phyloP scores from a whole-genome alignment of 2,888 invertebrate species.

The Drosophila falleni region DNA sequence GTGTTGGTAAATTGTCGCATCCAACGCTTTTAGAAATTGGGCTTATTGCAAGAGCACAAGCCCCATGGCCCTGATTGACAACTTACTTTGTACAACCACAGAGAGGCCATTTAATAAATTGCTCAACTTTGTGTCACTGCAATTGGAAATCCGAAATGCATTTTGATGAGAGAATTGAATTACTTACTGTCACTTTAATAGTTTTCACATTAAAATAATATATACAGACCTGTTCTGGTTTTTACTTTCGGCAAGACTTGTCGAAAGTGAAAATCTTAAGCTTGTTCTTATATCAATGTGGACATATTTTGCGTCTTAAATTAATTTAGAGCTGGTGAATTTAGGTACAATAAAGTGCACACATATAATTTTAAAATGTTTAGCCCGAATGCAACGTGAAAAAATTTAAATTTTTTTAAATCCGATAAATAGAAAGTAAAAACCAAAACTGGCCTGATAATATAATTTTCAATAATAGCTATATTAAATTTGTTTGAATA shows the following conservation, averaged over 20 bases:
- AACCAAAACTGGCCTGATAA: no score
- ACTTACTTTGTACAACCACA: conserved; percentile 3
- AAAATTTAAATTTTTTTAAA: no score
- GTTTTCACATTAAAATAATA: background rate
- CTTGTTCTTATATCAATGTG: no score
- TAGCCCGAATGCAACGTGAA: no score
- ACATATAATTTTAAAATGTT: no score
- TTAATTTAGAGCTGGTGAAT: no score
- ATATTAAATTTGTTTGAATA: background rate
- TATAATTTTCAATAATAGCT: background rate
- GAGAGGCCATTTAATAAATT: conserved; percentile 49
- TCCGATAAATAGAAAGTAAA: no score
- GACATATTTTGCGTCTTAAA: no score
- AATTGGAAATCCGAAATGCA: conserved; percentile 4
- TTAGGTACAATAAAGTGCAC: no score
- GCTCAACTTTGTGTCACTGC: conserved; percentile 18
- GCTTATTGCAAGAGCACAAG: conserved; percentile 32
- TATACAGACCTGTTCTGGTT: no score
- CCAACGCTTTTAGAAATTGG: conserved; percentile 25
- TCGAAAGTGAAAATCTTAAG: no score
- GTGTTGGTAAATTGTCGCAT: conserved; percentile 9
- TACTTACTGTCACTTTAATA: conserved; percentile 2
- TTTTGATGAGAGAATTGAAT: background rate
- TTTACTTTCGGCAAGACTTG: no score
- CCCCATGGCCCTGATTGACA: conserved; percentile 22